Conservation (phyloP, 2,888 invertebrate species). For the Oscheius sp. region DNA sequence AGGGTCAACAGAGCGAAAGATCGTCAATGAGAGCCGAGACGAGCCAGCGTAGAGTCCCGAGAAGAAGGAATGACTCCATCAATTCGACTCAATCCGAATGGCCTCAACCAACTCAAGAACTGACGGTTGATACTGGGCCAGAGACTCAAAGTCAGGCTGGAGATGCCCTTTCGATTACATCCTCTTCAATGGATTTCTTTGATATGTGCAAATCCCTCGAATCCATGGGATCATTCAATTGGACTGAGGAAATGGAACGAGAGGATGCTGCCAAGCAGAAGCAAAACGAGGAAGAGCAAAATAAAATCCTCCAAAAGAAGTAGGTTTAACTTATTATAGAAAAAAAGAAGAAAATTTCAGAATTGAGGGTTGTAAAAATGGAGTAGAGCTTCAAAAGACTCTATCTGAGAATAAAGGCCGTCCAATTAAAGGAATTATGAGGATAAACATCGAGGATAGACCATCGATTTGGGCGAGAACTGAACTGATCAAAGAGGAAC, state of each 20-base stretch:
- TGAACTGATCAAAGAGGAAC: too few relatives aligned
- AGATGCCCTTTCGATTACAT: conserved; percentile 13
- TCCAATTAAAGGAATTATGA: conserved; percentile 18
- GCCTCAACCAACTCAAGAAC: conserved; percentile 33
- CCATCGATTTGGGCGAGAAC: background rate
- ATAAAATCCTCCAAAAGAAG: conserved; percentile 19
- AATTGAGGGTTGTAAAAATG: conserved; percentile 24
- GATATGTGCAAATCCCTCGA: conserved; percentile 48
- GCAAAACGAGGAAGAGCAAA: conserved; percentile 9
- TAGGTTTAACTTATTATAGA: background rate
- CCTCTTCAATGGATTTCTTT: conserved; percentile 39
- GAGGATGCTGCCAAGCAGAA: background rate
- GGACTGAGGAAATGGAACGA: conserved; percentile 40
- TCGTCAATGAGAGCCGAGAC: conserved; percentile 49
- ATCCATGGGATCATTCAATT: conserved; percentile 45
- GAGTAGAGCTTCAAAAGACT: conserved; percentile 16
- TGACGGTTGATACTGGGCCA: conserved; percentile 15
- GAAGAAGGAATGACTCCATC: conserved; percentile 54
- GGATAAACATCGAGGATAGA: conserved; percentile 26
- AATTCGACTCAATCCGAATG: conserved; percentile 54
- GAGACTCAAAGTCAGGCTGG: conserved; percentile 32
- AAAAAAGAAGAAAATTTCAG: background rate
- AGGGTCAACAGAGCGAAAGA: conserved; percentile 33
- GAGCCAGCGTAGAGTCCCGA: conserved; percentile 23
- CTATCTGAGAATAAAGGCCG: conserved; percentile 6